Evolutionary conservation across 2,888 invertebrate genomes (phyloP).

Genomic region (Scaptomyza caliginosa): DNA sequence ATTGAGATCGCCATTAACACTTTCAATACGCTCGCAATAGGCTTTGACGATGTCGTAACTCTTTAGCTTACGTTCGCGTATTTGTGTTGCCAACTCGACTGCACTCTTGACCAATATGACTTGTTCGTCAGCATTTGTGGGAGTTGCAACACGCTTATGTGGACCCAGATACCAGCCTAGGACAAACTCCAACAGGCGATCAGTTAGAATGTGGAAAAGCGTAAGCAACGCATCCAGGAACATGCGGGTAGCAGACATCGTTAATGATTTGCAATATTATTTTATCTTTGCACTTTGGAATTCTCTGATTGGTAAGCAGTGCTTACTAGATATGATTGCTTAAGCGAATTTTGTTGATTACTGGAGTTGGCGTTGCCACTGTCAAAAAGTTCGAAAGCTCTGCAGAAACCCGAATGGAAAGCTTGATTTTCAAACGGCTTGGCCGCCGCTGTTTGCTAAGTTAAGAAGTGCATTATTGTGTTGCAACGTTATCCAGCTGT

Average conservation of each 20-base stretch:
- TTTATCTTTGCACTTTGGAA: conserved; percentile 27
- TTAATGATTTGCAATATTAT: not conserved
- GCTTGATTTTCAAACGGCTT: not conserved
- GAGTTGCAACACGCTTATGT: conserved; percentile 69
- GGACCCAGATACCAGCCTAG: conserved; percentile 81
- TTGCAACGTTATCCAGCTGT: no score
- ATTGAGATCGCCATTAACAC: conserved; percentile 89
- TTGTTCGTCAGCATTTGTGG: conserved; percentile 65
- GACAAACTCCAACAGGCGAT: conserved; percentile 73
- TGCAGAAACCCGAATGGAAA: conserved; percentile 11
- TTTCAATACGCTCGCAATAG: conserved; percentile 91
- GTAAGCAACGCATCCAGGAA: conserved; percentile 68
- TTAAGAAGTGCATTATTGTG: no score
- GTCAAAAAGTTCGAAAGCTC: not conserved
- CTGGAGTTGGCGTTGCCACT: conserved; percentile 40
- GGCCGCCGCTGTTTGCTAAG: not conserved
- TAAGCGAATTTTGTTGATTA: not conserved
- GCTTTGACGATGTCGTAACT: conserved; percentile 89
- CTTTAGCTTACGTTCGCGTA: conserved; percentile 87
- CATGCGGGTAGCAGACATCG: conserved; percentile 65
- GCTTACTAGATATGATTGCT: conserved; percentile 6
- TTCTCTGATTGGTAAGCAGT: not conserved
- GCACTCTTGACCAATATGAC: conserved; percentile 87
- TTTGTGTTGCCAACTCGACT: conserved; percentile 87
- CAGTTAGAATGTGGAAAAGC: conserved; percentile 73